Evolutionary conservation across 2,797 vertebrate species (phyloP), one percentile per base, ranked within the genome.

Genomic region (Pteropus rufus): DNA sequence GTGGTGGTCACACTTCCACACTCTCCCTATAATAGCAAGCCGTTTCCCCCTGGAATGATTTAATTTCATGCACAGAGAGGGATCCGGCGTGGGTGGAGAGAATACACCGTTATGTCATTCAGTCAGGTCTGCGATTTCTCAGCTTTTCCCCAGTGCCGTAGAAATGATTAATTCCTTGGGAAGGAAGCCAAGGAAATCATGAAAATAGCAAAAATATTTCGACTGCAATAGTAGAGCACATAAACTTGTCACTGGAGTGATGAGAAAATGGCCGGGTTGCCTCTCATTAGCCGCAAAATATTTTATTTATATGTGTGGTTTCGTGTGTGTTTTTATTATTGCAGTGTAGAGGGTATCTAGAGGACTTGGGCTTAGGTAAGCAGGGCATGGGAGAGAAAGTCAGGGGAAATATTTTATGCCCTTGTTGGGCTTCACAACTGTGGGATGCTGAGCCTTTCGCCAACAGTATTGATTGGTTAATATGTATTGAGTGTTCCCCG

Each of bases 181-280:
- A 97, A 83, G 23, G 79, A 89, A 96, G 96, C 97, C 97, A 97
- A 94, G 88, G 89, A 97, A 96, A 96, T 98, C 75, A 95, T 89
- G 92, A 95, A 95, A 97, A 97, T 92, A 96, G 92, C 93, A 96
- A 95, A 98, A 98, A 97, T 97, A 97, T 98, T 97, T 98, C 95
- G 56, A 95, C 97, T 95, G 79, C 90, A 54, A 8, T 97, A 86
- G 95, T 87, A 64, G 81, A 94, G 81, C 95, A 34, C 70, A 93
- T 97, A 96, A 97, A 97, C 96, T 92, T 97, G 97, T 97, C 94
- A 95, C 52, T 19, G n/a, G 83, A 70, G 93, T 93, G 97, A 96
- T 91, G 85, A 96, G 95, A 95, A 97, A 97, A 95, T 96, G 96
- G 88, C 89, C 58, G 88, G 89, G 41, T 90, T 93, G 94, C 79